Evolutionary conservation across 2,888 invertebrate species (phyloP).

Genomic region (Oscheius onirici): DNA sequence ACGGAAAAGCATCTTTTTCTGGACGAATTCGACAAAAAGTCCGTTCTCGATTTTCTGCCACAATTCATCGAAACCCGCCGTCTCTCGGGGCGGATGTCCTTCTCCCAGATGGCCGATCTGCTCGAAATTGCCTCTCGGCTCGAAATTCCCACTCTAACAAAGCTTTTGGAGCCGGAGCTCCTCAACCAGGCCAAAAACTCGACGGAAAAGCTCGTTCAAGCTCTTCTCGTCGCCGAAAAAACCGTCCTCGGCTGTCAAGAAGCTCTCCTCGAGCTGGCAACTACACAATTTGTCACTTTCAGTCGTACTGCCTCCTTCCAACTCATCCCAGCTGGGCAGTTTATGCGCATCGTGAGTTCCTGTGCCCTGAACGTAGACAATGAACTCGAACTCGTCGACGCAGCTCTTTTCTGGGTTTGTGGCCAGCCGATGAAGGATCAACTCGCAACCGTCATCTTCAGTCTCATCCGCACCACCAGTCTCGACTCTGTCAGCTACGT

Average conservation of each 20-base stretch:
- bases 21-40: background rate
- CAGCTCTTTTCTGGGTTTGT: slow-evolving; percentile 39
- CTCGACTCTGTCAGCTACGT: background rate
- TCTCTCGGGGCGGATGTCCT: background rate
- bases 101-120: background rate
- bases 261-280: background rate
- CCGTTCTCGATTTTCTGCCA: slow-evolving; percentile 9
- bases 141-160: background rate
- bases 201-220: background rate
- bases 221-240: background rate
- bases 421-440: slow-evolving; percentile 22
- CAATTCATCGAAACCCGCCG: slow-evolving; percentile 8
- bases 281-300: background rate
- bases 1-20: background rate
- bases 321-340: too few relatives aligned
- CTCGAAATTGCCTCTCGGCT: background rate
- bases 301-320: background rate
- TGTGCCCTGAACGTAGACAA: slow-evolving; percentile 37
- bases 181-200: background rate
- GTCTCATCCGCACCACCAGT: background rate
- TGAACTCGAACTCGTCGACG: slow-evolving; percentile 44
- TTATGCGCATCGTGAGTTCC: slow-evolving; percentile 28
- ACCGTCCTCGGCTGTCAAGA: background rate
- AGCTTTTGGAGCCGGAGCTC: background rate
- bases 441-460: background rate